Evolutionary conservation across 2,797 vertebrate genomes (phyloP).

Genomic region (Aphelocoma californica): DNA sequence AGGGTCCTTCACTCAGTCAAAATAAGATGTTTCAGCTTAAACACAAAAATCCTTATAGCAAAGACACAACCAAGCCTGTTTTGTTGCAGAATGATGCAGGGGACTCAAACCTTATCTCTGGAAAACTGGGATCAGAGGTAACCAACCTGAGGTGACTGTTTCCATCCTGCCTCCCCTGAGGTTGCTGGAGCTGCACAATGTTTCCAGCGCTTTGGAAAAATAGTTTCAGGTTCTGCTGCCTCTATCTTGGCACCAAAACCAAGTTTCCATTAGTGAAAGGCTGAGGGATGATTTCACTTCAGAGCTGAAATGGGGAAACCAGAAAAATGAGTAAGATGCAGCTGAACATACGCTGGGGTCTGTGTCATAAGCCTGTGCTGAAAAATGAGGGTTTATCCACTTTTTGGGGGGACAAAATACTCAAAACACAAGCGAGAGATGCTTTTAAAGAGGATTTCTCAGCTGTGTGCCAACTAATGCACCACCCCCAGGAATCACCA

Average conservation of each 20-base stretch:
- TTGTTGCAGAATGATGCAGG: background rate
- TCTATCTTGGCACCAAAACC: conserved; percentile 68
- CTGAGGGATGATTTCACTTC: conserved; percentile 69
- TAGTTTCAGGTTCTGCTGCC: conserved; percentile 62
- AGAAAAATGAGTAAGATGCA: conserved; percentile 34
- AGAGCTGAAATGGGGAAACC: conserved; percentile 68
- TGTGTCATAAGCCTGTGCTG: background rate
- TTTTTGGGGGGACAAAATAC: background rate
- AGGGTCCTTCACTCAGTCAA: background rate
- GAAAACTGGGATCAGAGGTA: conserved; percentile 54
- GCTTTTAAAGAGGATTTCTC: background rate
- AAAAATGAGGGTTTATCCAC: background rate
- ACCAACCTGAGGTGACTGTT: conserved; percentile 43
- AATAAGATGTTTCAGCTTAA: background rate
- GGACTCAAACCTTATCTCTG: conserved; percentile 20
- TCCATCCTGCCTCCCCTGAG: conserved; percentile 54
- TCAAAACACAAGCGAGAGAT: accelerated
- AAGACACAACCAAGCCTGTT: background rate
- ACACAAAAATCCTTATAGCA: background rate
- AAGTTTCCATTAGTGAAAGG: conserved; percentile 75
- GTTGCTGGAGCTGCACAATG: conserved; percentile 27
- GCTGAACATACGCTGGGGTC: background rate
- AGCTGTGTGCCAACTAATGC: background rate
- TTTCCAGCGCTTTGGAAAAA: conserved; percentile 72
- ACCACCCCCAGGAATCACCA: background rate